Evolutionary conservation across 2,113 vertebrate genomes (phyloP), one percentile per base, ranked within the genome.

Genomic region (Peucedramus taeniatus): DNA sequence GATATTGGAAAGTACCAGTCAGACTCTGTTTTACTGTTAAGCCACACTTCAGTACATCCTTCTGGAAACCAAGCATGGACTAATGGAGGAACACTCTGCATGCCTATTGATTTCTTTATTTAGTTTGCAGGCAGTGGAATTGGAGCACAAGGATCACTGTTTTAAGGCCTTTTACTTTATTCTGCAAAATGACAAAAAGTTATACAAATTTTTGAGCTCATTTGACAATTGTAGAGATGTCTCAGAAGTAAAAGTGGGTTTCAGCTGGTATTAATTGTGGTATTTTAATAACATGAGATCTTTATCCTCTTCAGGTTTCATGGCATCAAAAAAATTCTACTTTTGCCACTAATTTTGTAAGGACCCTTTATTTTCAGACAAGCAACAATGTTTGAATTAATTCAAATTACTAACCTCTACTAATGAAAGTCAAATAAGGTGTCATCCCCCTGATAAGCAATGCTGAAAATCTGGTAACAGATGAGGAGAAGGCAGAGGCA

Each of bases 51-150:
- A 95, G 56, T 92, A 89, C 54, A 70, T 89, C 54, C 70, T 69
- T 69, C 74, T 84, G 54, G 70, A 91, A 93, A 66, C 26, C 23
- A 21, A 72, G 72, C 47, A 71, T 11, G 31, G 82, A 57, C 59
- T 84, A 81, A 79, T 78, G 64, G 78, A 94, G 68, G 89, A 96
- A 74, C 15, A 76, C 21, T 39, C 93, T 68, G n/a, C 60, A 64
- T 91, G 71, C 42, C 79, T 79, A 91, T 86, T 68, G 86, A 97
- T 95, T 79, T 79, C 50, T 90, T 95, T 92, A 33, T 83, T 96
- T 94, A 68, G 69, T 95, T 95, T 93, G 80, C 53, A 91, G 56
- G 68, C 64, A 82, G 64, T 86, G 53, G 64, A 81, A 89, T 51
- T 86, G 61, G 39, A 92, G 60, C 9, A 69, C 23, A 80, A 68